phyloP scores from a whole-genome alignment of 2,113 vertebrate species.

The Hassar affinis region DNA sequence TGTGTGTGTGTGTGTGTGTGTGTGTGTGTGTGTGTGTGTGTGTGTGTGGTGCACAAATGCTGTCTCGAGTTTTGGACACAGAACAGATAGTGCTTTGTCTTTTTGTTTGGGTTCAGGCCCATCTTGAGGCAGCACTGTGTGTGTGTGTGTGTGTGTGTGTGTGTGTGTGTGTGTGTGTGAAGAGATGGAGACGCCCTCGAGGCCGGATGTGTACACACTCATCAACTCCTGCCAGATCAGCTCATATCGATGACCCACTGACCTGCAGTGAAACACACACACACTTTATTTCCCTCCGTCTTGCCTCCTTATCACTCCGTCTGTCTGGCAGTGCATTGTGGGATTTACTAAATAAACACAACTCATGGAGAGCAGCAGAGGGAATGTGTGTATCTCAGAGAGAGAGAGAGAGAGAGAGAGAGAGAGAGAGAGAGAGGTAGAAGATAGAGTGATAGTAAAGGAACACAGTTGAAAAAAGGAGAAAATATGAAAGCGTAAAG shows the following conservation, averaged over 20 bases:
- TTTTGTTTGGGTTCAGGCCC: conserved; percentile 33
- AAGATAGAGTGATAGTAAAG: background rate
- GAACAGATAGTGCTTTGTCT: conserved; percentile 36
- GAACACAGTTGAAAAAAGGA: background rate
- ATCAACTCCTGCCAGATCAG: conserved; percentile 23
- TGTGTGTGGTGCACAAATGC: conserved; percentile 16
- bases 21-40: too few relatives aligned
- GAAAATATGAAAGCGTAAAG: background rate
- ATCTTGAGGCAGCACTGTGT: conserved; percentile 28
- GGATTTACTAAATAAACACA: conserved; percentile 13
- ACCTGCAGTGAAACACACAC: conserved; percentile 29
- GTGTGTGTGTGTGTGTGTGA: conserved; percentile 23
- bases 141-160: conserved; percentile 23
- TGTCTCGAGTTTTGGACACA: conserved; percentile 38
- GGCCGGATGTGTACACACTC: conserved; percentile 18
- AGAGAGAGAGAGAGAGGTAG: background rate
- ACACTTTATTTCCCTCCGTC: background rate
- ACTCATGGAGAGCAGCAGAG: background rate
- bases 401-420: conserved; percentile 3
- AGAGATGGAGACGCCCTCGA: background rate
- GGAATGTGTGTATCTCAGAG: background rate
- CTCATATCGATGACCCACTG: conserved; percentile 24
- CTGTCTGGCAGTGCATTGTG: conserved; percentile 9
- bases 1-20: too few relatives aligned
- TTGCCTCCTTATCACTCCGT: background rate